Conservation (phyloP, 2,797 vertebrate genomes). For the Betta splendens region DNA sequence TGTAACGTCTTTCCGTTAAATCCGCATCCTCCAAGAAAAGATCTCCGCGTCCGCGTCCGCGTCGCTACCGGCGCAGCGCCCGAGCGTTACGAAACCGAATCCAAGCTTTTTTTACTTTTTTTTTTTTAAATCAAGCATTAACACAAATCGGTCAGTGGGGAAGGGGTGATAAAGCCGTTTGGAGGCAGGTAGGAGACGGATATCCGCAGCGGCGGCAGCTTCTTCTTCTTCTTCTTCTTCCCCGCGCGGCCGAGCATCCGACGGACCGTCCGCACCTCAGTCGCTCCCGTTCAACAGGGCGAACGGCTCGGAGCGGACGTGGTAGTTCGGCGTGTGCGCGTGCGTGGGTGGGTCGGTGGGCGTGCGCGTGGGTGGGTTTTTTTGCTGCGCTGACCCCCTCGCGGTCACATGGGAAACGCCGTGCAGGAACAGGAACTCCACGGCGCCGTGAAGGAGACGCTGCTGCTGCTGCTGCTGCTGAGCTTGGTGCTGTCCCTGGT, state of each 20-base stretch:
- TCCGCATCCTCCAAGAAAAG: conserved; percentile 76
- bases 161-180: conserved; percentile 32
- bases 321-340: conserved; percentile 38
- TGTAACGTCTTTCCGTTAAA: conserved; percentile 62
- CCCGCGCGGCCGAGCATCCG: conserved; percentile 63
- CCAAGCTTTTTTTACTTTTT: conserved; percentile 6
- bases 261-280: conserved; percentile 57
- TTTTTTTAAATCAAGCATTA: conserved; percentile 17
- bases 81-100: conserved; percentile 71
- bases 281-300: conserved; percentile 61
- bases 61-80: conserved; percentile 66
- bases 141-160: conserved; percentile 28
- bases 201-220: conserved; percentile 66
- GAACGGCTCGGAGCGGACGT: conserved; percentile 68
- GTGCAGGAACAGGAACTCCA: conserved; percentile 17
- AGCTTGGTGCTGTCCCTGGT: conserved; percentile 78
- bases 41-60: conserved; percentile 45
- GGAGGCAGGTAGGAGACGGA: conserved; percentile 63
- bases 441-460: conserved; percentile 8
- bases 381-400: conserved; percentile 63
- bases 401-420: conserved; percentile 62
- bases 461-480: too few relatives aligned
- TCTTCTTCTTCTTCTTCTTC: conserved; percentile 34
- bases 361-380: conserved; percentile 51
- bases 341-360: conserved; percentile 28